phyloP scores from a whole-genome alignment of 2,797 vertebrate species.

The Myiotriccus ornatus region DNA sequence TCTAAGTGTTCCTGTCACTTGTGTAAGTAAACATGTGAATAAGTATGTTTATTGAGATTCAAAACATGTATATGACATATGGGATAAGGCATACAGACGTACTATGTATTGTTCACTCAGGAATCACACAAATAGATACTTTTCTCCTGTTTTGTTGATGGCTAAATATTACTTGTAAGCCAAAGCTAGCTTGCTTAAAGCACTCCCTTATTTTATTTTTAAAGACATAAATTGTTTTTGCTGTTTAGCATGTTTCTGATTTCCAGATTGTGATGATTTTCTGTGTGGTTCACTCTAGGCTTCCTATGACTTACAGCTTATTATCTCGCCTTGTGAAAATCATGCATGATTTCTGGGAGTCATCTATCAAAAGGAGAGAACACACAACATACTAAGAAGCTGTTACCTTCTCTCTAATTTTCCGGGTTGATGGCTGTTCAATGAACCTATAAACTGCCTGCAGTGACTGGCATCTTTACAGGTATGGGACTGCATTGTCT shows the following conservation, averaged over 20 bases:
- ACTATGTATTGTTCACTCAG: neutral
- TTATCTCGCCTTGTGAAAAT: slow-evolving; percentile 13
- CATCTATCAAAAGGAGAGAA: neutral
- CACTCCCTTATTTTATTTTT: neutral
- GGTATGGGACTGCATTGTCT: neutral
- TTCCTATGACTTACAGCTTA: neutral
- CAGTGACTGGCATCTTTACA: neutral
- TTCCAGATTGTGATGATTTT: slow-evolving; percentile 6
- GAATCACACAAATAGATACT: neutral
- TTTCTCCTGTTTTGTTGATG: neutral
- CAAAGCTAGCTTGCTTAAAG: neutral
- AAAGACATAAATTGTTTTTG: neutral
- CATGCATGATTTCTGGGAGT: neutral
- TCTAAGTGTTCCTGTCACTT: neutral
- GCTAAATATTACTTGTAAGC: neutral
- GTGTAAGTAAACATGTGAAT: neutral
- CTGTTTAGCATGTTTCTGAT: slow-evolving; percentile 1
- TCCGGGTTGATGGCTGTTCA: neutral
- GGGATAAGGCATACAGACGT: neutral
- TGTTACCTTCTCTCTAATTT: neutral
- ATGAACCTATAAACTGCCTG: neutral
- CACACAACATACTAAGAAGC: neutral
- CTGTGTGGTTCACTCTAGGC: neutral
- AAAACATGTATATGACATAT: neutral
- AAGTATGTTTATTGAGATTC: neutral